Evolutionary conservation across 64 coral and sea anemone genomes (phyloP).

Genomic region (Montipora foliosa): DNA sequence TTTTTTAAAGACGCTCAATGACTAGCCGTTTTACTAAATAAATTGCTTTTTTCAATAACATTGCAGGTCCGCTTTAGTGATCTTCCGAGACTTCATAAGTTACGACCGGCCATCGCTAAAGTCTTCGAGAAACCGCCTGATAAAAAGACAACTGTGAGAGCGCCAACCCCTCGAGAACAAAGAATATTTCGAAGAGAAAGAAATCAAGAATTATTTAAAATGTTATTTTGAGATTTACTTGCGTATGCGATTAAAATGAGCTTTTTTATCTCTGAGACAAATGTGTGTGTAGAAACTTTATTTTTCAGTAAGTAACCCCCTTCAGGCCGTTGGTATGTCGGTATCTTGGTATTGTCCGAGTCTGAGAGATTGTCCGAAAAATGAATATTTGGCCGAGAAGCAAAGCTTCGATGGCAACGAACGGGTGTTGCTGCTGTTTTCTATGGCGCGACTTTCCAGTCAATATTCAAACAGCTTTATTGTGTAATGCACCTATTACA

Average conservation of each 20-base stretch:
- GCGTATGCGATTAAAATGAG: background rate
- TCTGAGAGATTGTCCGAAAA: constrained; percentile 53
- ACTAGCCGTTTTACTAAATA: background rate
- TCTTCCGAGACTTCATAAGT: constrained; percentile 6
- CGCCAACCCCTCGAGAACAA: background rate
- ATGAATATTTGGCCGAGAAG: constrained; percentile 42
- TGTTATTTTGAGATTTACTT: background rate
- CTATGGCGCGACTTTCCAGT: too few relatives aligned
- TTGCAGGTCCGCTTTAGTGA: constrained; percentile 14
- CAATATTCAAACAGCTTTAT: too few relatives aligned
- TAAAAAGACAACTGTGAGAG: too few relatives aligned
- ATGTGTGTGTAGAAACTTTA: too few relatives aligned
- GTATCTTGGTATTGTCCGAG: background rate
- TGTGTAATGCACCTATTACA: too few relatives aligned
- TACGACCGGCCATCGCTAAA: constrained; percentile 6
- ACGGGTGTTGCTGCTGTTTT: too few relatives aligned
- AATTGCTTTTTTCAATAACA: background rate
- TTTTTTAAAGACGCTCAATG: too few relatives aligned
- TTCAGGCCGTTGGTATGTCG: too few relatives aligned
- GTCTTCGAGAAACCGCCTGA: background rate
- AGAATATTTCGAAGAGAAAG: background rate
- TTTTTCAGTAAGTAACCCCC: too few relatives aligned
- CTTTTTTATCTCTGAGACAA: too few relatives aligned
- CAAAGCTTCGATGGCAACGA: constrained; percentile 28
- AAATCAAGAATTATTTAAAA: constrained; percentile 16